A percentile compares a stretch with the other conserved stretches of the same genome.
Evolutionary conservation across 2,797 vertebrate species (phyloP).

Genomic region (Craterocephalus amniculus): DNA sequence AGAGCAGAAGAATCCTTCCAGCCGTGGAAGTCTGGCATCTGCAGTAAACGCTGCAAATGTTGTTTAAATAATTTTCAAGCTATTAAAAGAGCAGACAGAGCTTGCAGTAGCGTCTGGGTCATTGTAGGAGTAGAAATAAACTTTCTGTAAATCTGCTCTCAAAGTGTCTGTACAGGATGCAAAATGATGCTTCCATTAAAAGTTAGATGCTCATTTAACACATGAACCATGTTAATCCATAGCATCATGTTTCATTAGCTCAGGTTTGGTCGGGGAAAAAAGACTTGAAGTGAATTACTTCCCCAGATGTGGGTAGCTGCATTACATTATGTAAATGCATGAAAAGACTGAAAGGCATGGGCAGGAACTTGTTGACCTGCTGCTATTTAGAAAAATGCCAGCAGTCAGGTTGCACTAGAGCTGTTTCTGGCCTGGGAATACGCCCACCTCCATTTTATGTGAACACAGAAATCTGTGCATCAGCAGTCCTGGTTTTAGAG

Average conservation of each 20-base stretch:
- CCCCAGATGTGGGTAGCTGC: slow-evolving; percentile 34
- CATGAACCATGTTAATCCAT: slow-evolving; percentile 9
- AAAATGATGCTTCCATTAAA: background rate
- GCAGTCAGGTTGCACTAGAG: slow-evolving; percentile 45
- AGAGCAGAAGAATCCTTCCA: background rate
- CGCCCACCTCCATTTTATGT: slow-evolving; percentile 43
- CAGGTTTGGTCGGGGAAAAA: slow-evolving; percentile 7
- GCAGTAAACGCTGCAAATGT: background rate
- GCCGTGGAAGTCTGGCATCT: background rate
- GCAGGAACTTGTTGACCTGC: slow-evolving; percentile 56
- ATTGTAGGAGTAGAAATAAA: background rate
- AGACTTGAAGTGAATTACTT: slow-evolving; percentile 17
- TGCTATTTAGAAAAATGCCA: slow-evolving; percentile 64
- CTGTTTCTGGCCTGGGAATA: slow-evolving; percentile 48
- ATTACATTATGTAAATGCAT: slow-evolving; percentile 53
- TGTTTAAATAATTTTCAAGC: background rate
- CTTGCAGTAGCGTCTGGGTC: background rate
- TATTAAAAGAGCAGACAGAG: background rate
- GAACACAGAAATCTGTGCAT: slow-evolving; percentile 17
- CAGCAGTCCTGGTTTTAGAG: slow-evolving; percentile 8
- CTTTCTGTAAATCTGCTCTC: slow-evolving; percentile 10
- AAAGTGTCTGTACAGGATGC: slow-evolving; percentile 8
- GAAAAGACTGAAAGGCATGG: slow-evolving; percentile 40
- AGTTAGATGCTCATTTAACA: background rate
- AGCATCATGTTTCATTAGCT: slow-evolving; percentile 19